These are phyloP conservation scores for Acestrorhynchus altus DNA, from an alignment of 2,797 vertebrate genomes.

Conservation along the genomic window DNA sequence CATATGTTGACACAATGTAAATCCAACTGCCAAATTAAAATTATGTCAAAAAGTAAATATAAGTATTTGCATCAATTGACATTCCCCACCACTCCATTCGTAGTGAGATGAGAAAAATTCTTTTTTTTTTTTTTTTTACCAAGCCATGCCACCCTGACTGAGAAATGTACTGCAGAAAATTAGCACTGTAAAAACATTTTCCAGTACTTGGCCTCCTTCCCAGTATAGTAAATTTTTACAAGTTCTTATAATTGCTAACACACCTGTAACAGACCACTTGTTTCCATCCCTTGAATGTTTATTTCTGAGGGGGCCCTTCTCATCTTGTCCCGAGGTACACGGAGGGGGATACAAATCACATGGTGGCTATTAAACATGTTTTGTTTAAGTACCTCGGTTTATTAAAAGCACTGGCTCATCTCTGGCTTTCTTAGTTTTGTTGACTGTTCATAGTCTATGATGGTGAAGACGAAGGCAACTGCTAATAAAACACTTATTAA, in stretches of 20 bases:
- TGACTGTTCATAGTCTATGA: constrained; percentile 12
- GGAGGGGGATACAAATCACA: constrained; percentile 63
- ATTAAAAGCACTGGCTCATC: constrained; percentile 54
- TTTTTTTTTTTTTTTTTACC: constrained; percentile 41
- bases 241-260: constrained; percentile 81
- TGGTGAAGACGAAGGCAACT: neutral
- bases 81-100: neutral
- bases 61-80: no score
- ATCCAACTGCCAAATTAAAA: no score
- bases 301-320: constrained; percentile 65
- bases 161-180: constrained; percentile 63
- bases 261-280: constrained; percentile 76
- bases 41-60: no score
- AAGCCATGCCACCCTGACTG: constrained; percentile 55
- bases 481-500: constrained; percentile 8
- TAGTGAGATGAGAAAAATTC: neutral
- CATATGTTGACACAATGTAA: no score
- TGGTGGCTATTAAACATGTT: constrained; percentile 73
- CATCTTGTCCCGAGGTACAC: constrained; percentile 57
- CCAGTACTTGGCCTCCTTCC: constrained; percentile 70
- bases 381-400: constrained; percentile 57
- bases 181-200: constrained; percentile 73
- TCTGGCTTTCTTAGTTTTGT: constrained; percentile 31
- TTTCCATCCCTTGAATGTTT: constrained; percentile 69
- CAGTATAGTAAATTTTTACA: constrained; percentile 75